These are phyloP conservation scores for Paramuricea clavata DNA, from an alignment of 92 coral and sea anemone species.

Conservation along the genomic window DNA sequence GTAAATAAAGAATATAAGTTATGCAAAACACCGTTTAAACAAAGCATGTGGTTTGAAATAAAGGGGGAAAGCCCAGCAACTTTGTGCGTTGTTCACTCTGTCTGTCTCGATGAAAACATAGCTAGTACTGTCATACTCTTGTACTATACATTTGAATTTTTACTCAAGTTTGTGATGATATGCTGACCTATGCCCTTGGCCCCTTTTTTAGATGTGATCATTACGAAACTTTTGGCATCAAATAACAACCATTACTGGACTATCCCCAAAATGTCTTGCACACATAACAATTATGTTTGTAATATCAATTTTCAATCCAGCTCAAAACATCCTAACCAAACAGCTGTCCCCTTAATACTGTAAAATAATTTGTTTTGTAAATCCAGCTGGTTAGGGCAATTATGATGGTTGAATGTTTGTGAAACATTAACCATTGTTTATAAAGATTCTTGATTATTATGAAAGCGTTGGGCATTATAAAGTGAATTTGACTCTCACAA, in stretches of 20 bases:
- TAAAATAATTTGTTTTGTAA: neutral
- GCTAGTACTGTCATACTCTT: no score
- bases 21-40: slow-evolving; percentile 6
- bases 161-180: neutral
- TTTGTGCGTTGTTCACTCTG: no score
- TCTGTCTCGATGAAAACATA: no score
- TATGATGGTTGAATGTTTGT: neutral
- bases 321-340: neutral
- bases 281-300: neutral
- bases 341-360: neutral
- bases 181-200: slow-evolving; percentile 22
- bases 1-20: neutral
- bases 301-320: neutral
- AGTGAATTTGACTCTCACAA: neutral
- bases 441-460: neutral
- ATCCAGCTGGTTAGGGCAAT: neutral
- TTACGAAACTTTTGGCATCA: neutral
- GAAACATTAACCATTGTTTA: neutral
- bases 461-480: neutral
- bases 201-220: neutral
- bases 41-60: neutral
- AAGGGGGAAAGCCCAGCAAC: neutral
- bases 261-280: neutral
- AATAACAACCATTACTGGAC: neutral
- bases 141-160: neutral